These are phyloP conservation scores for Vanessa tameamea DNA, from an alignment of 1,140 invertebrate species.

Conservation along the genomic window DNA sequence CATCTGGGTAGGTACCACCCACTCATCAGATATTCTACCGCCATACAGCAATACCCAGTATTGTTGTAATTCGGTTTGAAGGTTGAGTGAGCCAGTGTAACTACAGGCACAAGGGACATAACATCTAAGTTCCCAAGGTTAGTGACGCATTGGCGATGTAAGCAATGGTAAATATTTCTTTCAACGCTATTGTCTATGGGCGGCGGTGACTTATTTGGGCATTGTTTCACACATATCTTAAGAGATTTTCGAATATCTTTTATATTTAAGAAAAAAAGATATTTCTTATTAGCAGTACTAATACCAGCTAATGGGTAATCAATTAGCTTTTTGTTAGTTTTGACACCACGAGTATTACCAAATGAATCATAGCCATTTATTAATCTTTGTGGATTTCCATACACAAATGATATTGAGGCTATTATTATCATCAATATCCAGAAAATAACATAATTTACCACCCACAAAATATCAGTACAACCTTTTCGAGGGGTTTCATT, in stretches of 20 bases:
- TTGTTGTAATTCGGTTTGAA: too few species aligned
- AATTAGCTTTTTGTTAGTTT: conserved; percentile 87
- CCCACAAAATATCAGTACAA: conserved; percentile 93
- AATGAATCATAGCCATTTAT: conserved; percentile 97
- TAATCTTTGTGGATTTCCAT: conserved; percentile 92
- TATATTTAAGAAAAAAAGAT: conserved; percentile 92
- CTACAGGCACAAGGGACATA: too few species aligned
- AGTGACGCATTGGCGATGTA: too few species aligned
- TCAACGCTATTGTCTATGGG: too few species aligned
- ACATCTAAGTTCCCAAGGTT: too few species aligned
- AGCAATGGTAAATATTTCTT: too few species aligned
- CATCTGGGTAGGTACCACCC: too few species aligned
- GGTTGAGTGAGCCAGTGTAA: too few species aligned
- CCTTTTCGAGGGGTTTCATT: conserved; percentile 80
- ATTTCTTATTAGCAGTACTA: conserved; percentile 90
- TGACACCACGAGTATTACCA: conserved; percentile 96
- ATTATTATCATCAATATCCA: conserved; percentile 94
- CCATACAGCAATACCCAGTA: too few species aligned
- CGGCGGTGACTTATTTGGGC: too few species aligned
- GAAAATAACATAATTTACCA: conserved; percentile 91
- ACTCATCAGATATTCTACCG: too few species aligned
- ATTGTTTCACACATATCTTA: conserved; percentile 94
- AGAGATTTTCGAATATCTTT: conserved; percentile 87
- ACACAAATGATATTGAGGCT: conserved; percentile 92
- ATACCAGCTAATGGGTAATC: conserved; percentile 89